Conservation (phyloP, 2,888 invertebrate species). For the Diadegma fenestrale region DNA sequence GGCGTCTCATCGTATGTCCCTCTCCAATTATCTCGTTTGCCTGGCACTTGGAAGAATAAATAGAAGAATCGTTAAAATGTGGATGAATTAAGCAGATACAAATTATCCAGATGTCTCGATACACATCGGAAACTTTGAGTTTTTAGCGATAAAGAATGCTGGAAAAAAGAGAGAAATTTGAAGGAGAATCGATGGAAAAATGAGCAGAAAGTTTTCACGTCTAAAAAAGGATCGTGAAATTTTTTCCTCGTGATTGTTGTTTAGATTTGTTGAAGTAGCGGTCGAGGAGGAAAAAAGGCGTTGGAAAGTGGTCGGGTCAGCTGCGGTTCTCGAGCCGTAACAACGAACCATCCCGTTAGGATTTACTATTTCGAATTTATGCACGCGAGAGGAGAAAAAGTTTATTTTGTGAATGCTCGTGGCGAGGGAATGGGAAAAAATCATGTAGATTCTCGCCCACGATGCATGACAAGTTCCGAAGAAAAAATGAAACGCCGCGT, state of each 20-base stretch:
- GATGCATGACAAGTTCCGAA: slow-evolving; percentile 15
- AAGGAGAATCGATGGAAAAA: not conserved
- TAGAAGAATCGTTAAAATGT: slow-evolving; percentile 17
- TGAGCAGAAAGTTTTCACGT: slow-evolving; percentile 34
- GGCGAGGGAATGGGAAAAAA: slow-evolving; percentile 11
- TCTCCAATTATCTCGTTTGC: slow-evolving; percentile 42
- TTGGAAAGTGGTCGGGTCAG: slow-evolving; percentile 68
- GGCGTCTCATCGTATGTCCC: slow-evolving; percentile 38
- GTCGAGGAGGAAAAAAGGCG: slow-evolving; percentile 36
- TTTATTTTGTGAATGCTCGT: slow-evolving; percentile 38
- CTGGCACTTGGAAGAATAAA: slow-evolving; percentile 9
- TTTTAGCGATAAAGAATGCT: not conserved
- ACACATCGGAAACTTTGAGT: slow-evolving; percentile 27
- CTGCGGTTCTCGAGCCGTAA: slow-evolving; percentile 65
- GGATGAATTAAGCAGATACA: not conserved
- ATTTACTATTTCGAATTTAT: slow-evolving; percentile 66
- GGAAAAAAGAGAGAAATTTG: slow-evolving; percentile 4
- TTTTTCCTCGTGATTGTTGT: slow-evolving; percentile 35
- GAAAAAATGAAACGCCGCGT: slow-evolving; percentile 16
- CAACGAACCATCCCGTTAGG: slow-evolving; percentile 71
- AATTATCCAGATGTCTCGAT: slow-evolving; percentile 23
- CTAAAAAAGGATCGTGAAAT: slow-evolving; percentile 40
- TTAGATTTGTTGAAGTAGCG: slow-evolving; percentile 39
- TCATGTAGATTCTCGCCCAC: slow-evolving; percentile 24
- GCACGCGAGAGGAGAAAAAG: slow-evolving; percentile 4